A percentile compares a stretch with the other conserved stretches of the same genome.
Conservation (phyloP, 1,140 invertebrate species). For the Zaprionus africanus region DNA sequence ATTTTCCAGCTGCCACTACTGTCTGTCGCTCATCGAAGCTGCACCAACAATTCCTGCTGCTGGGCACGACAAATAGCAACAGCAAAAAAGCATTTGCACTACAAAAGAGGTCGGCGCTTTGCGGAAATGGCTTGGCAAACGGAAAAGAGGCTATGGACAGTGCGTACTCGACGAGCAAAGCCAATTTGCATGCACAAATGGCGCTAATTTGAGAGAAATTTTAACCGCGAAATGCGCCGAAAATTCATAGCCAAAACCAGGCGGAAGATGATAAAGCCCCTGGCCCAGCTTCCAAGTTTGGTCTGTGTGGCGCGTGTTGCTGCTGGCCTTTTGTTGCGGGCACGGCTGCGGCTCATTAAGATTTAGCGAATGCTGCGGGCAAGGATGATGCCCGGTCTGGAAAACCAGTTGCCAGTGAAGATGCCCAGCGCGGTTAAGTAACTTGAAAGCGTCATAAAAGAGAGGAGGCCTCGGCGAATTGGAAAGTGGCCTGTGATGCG, state of each 20-base stretch:
- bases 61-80: background rate
- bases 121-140: slow-evolving; percentile 49
- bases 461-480: slow-evolving; percentile 34
- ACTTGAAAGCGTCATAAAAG: slow-evolving; percentile 50
- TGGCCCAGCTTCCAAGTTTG: slow-evolving; percentile 48
- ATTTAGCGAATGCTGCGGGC: slow-evolving; percentile 56
- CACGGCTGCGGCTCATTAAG: slow-evolving; percentile 54
- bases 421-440: slow-evolving; percentile 62
- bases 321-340: slow-evolving; percentile 32
- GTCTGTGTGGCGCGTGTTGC: slow-evolving; percentile 61
- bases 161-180: slow-evolving; percentile 66
- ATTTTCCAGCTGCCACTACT: slow-evolving; percentile 19
- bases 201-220: slow-evolving; percentile 75
- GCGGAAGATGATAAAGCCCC: slow-evolving; percentile 52
- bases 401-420: slow-evolving; percentile 54
- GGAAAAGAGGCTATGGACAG: slow-evolving; percentile 56
- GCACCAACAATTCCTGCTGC: background rate
- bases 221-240: slow-evolving; percentile 44
- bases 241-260: slow-evolving; percentile 35
- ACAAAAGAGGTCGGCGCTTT: slow-evolving; percentile 29
- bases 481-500: slow-evolving; percentile 34
- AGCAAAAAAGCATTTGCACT: background rate
- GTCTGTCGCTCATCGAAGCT: slow-evolving; percentile 22
- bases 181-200: slow-evolving; percentile 74
- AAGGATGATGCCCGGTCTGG: slow-evolving; percentile 62